Evolutionary conservation across 2,113 vertebrate species (phyloP), one percentile per base, ranked within the genome.

Genomic region (Pholis gunnellus): DNA sequence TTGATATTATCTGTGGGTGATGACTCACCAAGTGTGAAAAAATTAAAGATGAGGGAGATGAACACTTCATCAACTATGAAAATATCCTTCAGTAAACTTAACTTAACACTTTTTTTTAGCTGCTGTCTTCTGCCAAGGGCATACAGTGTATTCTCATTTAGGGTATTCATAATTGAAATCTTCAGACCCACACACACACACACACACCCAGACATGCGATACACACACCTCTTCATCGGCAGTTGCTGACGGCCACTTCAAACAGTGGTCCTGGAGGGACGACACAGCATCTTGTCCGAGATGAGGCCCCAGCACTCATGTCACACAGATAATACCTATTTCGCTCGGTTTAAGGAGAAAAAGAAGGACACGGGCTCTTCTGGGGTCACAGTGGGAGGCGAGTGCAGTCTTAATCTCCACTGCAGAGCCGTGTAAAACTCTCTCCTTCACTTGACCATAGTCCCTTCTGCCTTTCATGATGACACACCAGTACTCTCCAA

Each of bases 401-500:
- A 84, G 73, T 8, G 38, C 70, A 25, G 48, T 69, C 68, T 65
- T 89, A 85, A 91, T 89, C 82, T 82, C 73, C 60, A 17, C 80
- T 72, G 72, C 81, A 1, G 44, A 75, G 65, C 63, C 46, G 38
- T 87, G 78, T 89, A 85, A 78, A 88, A 75, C 76, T 50, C 77
- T 54, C 70, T 74, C 84, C 70, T 67, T 75, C 44, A 48, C 81
- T 87, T 87, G 84, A 89, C 90, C 82, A 75, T 7, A 17, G 81
- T 74, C 78, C 61, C 56, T 72, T 69, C 79, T 83, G 80, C 85
- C 72, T 81, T 89, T 89, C 50, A 81, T 71, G 76, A 85, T 84
- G 81, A 87, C 88, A 87, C 78, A 72, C 50, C 81, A 31, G 63
- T 31, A 34, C 78, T 86, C 79, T 78, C 84, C 68, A 79, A 92